A percentile compares a stretch with the other conserved stretches of the same genome.
phyloP scores from a whole-genome alignment of 2,113 vertebrate species.

The Nesogale talazaci region DNA sequence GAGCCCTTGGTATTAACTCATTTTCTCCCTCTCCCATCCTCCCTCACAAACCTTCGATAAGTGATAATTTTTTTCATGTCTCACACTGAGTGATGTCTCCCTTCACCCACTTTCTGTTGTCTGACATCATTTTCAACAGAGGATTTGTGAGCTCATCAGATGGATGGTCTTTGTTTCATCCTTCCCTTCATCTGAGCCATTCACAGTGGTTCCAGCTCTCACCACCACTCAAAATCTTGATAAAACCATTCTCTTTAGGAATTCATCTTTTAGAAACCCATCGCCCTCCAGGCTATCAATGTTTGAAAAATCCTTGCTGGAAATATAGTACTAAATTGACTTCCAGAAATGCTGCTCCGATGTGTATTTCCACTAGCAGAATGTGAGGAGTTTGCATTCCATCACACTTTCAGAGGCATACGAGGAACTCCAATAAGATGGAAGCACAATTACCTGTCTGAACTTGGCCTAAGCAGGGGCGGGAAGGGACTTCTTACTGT shows the following conservation, averaged over 20 bases:
- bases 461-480: not conserved
- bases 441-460: constrained; percentile 30
- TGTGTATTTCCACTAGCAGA: constrained; percentile 3
- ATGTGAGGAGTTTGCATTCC: no score
- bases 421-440: not conserved
- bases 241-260: constrained; percentile 24
- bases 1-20: no score
- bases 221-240: not conserved
- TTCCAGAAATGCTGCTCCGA: constrained; percentile 12
- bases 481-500: not conserved
- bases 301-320: not conserved
- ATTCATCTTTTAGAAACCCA: constrained; percentile 8
- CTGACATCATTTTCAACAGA: no score
- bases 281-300: not conserved
- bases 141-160: not conserved
- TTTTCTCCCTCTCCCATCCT: no score
- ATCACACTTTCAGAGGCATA: not conserved
- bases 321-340: constrained; percentile 4
- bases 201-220: not conserved
- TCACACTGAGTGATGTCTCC: no score
- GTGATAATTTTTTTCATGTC: no score
- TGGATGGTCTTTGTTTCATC: not conserved
- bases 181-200: not conserved
- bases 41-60: no score
- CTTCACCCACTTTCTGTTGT: no score